phyloP scores from a whole-genome alignment of 2,888 invertebrate species.

The Cordylochernes scorpioides region DNA sequence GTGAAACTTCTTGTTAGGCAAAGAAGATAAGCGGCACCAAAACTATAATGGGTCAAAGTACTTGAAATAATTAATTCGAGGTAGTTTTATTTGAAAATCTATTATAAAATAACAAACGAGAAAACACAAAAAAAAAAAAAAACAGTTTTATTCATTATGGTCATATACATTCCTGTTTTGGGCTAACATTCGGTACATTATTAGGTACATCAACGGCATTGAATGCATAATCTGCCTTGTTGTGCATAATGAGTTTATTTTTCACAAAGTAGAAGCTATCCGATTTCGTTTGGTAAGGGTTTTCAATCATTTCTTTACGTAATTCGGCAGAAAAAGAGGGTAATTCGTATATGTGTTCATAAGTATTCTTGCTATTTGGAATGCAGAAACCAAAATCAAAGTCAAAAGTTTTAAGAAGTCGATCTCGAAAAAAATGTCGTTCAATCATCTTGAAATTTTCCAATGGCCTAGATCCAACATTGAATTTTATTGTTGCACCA shows the following conservation, averaged over 20 bases:
- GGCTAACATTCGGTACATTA: too few species aligned
- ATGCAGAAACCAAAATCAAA: slow-evolving; percentile 99
- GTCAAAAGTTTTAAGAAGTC: slow-evolving; percentile 81
- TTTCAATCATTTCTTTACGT: slow-evolving; percentile 84
- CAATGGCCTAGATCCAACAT: slow-evolving; percentile 69
- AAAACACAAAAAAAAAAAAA: too few species aligned
- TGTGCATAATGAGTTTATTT: slow-evolving; percentile 88
- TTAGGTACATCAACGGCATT: too few species aligned
- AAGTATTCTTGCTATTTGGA: slow-evolving; percentile 84
- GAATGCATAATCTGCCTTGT: slow-evolving; percentile 95
- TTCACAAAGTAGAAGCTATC: slow-evolving; percentile 99
- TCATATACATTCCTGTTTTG: too few species aligned
- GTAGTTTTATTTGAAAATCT: too few species aligned
- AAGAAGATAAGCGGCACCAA: too few species aligned
- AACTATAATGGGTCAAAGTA: too few species aligned
- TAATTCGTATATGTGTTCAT: slow-evolving; percentile 97
- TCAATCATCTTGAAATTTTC: slow-evolving; percentile 93
- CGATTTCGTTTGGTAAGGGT: slow-evolving; percentile 86
- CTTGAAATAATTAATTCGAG: too few species aligned
- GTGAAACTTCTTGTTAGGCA: too few species aligned
- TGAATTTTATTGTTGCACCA: slow-evolving; percentile 90
- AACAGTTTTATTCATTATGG: too few species aligned
- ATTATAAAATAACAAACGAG: too few species aligned
- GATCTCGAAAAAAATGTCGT: slow-evolving; percentile 78
- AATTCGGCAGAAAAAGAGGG: slow-evolving; percentile 58